These are phyloP conservation scores for Drosophila demipolita DNA, from an alignment of 2,888 invertebrate species.

Conservation along the genomic window DNA sequence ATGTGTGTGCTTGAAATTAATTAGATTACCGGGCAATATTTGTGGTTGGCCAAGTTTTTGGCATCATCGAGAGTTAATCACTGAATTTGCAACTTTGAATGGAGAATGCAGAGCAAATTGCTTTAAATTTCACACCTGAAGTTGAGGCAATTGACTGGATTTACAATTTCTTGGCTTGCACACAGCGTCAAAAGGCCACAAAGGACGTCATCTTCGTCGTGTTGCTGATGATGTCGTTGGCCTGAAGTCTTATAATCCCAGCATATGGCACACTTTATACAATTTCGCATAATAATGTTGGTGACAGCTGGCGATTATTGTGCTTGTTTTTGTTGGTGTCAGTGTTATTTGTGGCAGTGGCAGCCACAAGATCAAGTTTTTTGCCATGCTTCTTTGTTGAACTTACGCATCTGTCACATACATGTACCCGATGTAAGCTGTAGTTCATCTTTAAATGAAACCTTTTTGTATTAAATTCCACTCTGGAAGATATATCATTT, in stretches of 20 bases:
- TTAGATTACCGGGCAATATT: slow-evolving; percentile 70
- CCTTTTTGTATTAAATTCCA: background rate
- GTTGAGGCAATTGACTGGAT: slow-evolving; percentile 7
- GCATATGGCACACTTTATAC: slow-evolving; percentile 39
- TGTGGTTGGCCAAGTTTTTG: slow-evolving; percentile 7
- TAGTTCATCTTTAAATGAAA: background rate
- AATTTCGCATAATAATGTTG: slow-evolving; percentile 39
- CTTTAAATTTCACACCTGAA: slow-evolving; percentile 12
- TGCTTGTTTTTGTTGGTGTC: slow-evolving; percentile 18
- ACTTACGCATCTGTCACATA: slow-evolving; percentile 1
- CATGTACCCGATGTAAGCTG: background rate
- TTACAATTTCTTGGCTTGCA: slow-evolving; percentile 24
- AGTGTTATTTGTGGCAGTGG: slow-evolving; percentile 16
- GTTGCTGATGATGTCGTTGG: slow-evolving; percentile 11
- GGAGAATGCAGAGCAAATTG: slow-evolving; percentile 3
- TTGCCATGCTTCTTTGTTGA: slow-evolving; percentile 11
- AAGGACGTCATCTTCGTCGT: background rate
- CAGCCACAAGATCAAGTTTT: slow-evolving; percentile 25
- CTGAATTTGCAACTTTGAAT: background rate
- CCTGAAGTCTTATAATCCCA: slow-evolving; percentile 26
- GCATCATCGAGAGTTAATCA: background rate
- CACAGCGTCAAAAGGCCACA: slow-evolving; percentile 20
- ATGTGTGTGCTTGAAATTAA: slow-evolving; percentile 69
- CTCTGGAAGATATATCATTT: background rate
- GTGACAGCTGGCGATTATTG: slow-evolving; percentile 34